Conservation (phyloP, 2,888 invertebrate species). For the Sabellastarte sp. region DNA sequence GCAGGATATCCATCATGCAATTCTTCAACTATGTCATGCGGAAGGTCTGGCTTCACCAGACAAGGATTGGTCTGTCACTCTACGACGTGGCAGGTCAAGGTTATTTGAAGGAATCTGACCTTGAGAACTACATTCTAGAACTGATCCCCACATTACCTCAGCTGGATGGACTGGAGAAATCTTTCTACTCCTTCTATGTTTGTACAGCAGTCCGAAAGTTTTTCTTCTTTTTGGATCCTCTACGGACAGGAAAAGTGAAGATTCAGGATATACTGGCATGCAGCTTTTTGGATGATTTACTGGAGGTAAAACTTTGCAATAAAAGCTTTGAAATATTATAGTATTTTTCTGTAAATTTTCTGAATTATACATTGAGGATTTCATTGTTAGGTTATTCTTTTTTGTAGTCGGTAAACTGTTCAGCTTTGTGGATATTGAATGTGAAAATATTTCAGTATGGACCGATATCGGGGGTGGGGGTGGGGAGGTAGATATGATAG, state of each 20-base stretch:
- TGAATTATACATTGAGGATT: too few species aligned
- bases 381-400: too few species aligned
- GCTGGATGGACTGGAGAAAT: slow-evolving; percentile 84
- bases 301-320: slow-evolving; percentile 67
- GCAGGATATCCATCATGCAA: slow-evolving; percentile 82
- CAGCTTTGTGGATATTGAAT: too few species aligned
- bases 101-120: slow-evolving; percentile 80
- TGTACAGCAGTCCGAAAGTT: slow-evolving; percentile 95
- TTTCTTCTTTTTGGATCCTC: slow-evolving; percentile 90
- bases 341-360: background rate
- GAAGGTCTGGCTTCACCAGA: slow-evolving; percentile 92
- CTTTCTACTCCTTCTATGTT: slow-evolving; percentile 93
- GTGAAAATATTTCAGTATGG: too few species aligned
- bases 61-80: slow-evolving; percentile 85
- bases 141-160: slow-evolving; percentile 86
- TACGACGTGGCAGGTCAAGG: slow-evolving; percentile 93
- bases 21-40: slow-evolving; percentile 92
- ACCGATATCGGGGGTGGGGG: too few species aligned
- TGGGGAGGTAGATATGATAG: too few species aligned
- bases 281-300: slow-evolving; percentile 85
- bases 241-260: slow-evolving; percentile 81
- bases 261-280: slow-evolving; percentile 90
- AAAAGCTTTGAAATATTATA: background rate
- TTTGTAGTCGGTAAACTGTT: too few species aligned
- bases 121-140: slow-evolving; percentile 93